phyloP scores from a whole-genome alignment of 2,888 invertebrate genomes.

The Tetragonula carbonaria region DNA sequence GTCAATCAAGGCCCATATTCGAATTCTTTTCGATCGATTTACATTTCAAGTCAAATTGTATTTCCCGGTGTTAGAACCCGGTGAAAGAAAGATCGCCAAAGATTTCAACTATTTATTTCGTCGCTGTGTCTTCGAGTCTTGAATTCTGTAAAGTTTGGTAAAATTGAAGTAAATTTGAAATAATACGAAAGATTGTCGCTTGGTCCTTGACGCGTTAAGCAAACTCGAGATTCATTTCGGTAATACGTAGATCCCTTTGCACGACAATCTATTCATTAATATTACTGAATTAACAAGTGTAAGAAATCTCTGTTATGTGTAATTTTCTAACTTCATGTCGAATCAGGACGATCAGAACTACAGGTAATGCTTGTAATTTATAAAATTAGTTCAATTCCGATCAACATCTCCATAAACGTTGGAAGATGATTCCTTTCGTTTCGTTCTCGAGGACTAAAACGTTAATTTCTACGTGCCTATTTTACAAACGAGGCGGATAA shows the following conservation, averaged over 20 bases:
- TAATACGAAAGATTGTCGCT: too few relatives aligned
- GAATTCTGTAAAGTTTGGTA: too few relatives aligned
- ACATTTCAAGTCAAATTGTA: too few relatives aligned
- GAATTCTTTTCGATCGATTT: too few relatives aligned
- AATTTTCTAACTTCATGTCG: background rate
- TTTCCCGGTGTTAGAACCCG: too few relatives aligned
- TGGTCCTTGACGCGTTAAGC: too few relatives aligned
- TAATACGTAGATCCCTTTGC: background rate
- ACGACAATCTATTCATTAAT: background rate
- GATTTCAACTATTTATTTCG: too few relatives aligned
- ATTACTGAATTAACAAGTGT: background rate
- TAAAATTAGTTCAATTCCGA: background rate
- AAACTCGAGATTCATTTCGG: background rate
- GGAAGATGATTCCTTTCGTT: background rate
- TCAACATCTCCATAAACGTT: background rate
- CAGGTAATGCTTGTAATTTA: background rate
- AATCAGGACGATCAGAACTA: background rate
- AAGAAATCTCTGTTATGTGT: background rate
- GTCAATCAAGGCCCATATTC: too few relatives aligned
- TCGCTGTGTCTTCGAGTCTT: too few relatives aligned
- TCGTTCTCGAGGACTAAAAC: conserved; percentile 15
- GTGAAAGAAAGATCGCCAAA: too few relatives aligned
- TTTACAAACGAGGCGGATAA: conserved; percentile 43
- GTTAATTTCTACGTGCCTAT: conserved; percentile 52
- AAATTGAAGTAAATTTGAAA: too few relatives aligned